Conservation (phyloP, 2,113 vertebrate genomes). For the Gulo gulo region DNA sequence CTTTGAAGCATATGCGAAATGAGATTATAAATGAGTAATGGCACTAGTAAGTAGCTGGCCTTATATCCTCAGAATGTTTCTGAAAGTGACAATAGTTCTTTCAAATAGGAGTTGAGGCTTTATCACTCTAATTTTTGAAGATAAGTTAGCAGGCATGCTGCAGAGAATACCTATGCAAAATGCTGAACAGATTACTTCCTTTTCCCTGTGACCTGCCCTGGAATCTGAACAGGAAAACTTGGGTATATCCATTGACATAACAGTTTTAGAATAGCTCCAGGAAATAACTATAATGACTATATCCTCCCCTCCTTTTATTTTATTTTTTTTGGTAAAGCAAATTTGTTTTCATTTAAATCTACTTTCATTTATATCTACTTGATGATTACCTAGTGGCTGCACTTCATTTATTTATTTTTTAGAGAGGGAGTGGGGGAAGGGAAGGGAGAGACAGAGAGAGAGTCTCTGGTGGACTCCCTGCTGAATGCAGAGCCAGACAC, state of each 20-base stretch:
- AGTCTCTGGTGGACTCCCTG: neutral
- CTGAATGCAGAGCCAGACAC: neutral
- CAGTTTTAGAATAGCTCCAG: neutral
- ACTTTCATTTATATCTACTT: neutral
- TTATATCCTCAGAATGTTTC: neutral
- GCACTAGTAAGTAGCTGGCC: neutral
- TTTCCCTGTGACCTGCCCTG: neutral
- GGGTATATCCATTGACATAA: neutral
- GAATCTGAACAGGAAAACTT: constrained; percentile 12
- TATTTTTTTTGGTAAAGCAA: neutral
- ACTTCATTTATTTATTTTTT: neutral
- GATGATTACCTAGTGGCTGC: neutral
- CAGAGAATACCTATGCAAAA: constrained; percentile 9
- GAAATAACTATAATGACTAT: neutral
- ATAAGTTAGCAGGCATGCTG: neutral
- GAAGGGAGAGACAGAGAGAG: neutral
- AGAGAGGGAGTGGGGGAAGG: neutral
- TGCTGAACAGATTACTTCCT: neutral
- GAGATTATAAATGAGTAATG: neutral
- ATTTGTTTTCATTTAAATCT: neutral
- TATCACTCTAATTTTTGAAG: neutral
- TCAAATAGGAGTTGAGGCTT: neutral
- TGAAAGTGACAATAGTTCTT: neutral
- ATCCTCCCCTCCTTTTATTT: neutral
- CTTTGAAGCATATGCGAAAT: neutral